These are phyloP conservation scores for Amiota communis DNA, from an alignment of 2,888 invertebrate species.

Conservation along the genomic window DNA sequence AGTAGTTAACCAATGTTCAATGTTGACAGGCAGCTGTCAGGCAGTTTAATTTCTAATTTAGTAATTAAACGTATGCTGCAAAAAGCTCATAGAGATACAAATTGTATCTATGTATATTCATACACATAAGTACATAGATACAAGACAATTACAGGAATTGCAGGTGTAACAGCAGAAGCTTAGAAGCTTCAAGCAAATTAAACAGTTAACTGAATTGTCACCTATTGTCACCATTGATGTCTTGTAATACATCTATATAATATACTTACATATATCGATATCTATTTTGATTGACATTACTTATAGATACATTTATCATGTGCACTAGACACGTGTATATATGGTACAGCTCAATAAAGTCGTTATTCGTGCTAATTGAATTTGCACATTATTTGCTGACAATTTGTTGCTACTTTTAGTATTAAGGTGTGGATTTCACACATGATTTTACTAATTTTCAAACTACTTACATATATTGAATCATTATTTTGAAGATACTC, in stretches of 20 bases:
- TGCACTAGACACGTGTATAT: neutral
- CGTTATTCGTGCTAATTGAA: constrained; percentile 58
- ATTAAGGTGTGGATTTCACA: constrained; percentile 1
- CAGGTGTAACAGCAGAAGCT: constrained; percentile 34
- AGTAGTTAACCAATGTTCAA: too few species aligned
- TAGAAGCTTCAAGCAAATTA: constrained; percentile 59
- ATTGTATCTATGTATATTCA: constrained; percentile 13
- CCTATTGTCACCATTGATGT: constrained; percentile 38
- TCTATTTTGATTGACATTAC: neutral
- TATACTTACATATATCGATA: neutral
- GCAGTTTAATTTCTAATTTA: constrained; percentile 49
- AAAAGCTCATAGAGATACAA: neutral
- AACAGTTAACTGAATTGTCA: constrained; percentile 63
- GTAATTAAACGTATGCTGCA: constrained; percentile 59
- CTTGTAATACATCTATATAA: constrained; percentile 15
- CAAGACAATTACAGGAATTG: constrained; percentile 42
- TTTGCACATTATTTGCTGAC: constrained; percentile 47
- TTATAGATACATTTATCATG: constrained; percentile 19
- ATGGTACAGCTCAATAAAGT: constrained; percentile 12
- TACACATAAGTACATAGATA: constrained; percentile 7
- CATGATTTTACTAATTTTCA: neutral
- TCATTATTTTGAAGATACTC: too few species aligned
- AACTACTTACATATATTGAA: too few species aligned
- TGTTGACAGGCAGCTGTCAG: constrained; percentile 20
- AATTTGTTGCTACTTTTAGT: neutral